These are phyloP conservation scores for Phocoena sinus DNA, from an alignment of 2,113 vertebrate genomes.

Conservation along the genomic window DNA sequence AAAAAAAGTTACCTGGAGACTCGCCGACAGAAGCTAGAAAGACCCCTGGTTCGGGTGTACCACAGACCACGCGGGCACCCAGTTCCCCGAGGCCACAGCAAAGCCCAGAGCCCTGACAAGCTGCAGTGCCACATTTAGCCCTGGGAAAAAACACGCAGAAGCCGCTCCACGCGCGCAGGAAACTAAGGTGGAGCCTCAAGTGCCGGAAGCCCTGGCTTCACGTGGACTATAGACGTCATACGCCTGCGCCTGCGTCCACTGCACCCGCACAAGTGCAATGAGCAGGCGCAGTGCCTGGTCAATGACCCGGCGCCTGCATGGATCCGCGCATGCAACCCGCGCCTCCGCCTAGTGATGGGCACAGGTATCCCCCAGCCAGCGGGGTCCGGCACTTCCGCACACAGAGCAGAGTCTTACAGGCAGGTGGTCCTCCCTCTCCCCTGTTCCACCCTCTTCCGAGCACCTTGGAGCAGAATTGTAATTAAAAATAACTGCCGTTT, in stretches of 20 bases:
- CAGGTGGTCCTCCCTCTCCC: too few relatives aligned
- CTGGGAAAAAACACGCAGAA: conserved; percentile 64
- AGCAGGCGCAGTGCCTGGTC: neutral
- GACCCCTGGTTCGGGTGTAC: conserved; percentile 82
- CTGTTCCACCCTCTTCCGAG: neutral
- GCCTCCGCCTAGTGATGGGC: fast-evolving
- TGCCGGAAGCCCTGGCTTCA: conserved; percentile 66
- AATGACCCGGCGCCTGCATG: fast-evolving
- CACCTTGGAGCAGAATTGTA: neutral
- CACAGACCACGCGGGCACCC: conserved; percentile 83
- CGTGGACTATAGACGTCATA: conserved; percentile 63
- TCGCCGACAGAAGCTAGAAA: conserved; percentile 80
- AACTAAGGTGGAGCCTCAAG: conserved; percentile 67
- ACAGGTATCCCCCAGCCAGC: fast-evolving
- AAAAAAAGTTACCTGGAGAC: conserved; percentile 75
- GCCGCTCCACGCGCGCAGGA: conserved; percentile 48
- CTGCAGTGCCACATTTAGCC: conserved; percentile 57
- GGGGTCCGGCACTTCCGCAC: fast-evolving
- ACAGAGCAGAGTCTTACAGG: neutral
- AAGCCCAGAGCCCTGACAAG: conserved; percentile 51
- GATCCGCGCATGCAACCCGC: fast-evolving
- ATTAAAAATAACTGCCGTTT: neutral
- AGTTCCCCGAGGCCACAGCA: conserved; percentile 79
- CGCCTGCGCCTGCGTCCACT: conserved; percentile 67
- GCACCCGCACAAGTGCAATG: neutral